Base-by-base conservation (phyloP, 2,113 vertebrate genomes). In the Antechinus flavipes region DNA sequence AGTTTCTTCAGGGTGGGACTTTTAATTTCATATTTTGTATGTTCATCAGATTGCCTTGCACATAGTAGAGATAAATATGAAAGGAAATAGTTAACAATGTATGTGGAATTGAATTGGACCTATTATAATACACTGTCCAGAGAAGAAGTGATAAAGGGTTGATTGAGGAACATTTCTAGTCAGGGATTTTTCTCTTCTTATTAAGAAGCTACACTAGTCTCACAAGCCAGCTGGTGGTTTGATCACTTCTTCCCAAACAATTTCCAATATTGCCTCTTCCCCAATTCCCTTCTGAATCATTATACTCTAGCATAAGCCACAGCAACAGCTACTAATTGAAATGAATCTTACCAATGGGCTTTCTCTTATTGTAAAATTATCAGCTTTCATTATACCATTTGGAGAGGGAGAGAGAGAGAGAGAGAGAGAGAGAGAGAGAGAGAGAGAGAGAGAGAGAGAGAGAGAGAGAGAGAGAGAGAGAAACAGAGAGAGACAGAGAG, bases 311-410 rank as follows among this genome's bases (percentile, higher is more conserved):
- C 93, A 90, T 92, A 56, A 98, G 97, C 96, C 35, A 94, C 95
- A 98, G 97, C 94, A 93, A 94, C 95, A 94, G 95, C 93, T 98
- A 94, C 95, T 98, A 98, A 97, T 68, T 94, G 96, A 98, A 97
- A 96, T 90, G 93, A 97, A 97, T 96, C 56, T 97, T 97, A 93
- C 94, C 96, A 97, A 96, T 25, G 90, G 89, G 9, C 50, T 92
- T 92, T 93, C 96, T 95, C 54, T 95, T 94, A 94, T 95, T 89
- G 95, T 93, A 95, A 97, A 97, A 98, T 94, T 93, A 94, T 97
- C 97, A 96, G 95, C 76, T 96, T 97, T 94, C 89, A 96, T 98
- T 96, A 96, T 58, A 56, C 89, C 93, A 68, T 96, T 96, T 76
- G 35, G n/a, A 23, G 6, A 84, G 2, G 68, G 35, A 8, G 19